A percentile compares a stretch with the other conserved stretches of the same genome.
Evolutionary conservation across 1,140 invertebrate genomes (phyloP).

Genomic region (Dreissena rostriformis): DNA sequence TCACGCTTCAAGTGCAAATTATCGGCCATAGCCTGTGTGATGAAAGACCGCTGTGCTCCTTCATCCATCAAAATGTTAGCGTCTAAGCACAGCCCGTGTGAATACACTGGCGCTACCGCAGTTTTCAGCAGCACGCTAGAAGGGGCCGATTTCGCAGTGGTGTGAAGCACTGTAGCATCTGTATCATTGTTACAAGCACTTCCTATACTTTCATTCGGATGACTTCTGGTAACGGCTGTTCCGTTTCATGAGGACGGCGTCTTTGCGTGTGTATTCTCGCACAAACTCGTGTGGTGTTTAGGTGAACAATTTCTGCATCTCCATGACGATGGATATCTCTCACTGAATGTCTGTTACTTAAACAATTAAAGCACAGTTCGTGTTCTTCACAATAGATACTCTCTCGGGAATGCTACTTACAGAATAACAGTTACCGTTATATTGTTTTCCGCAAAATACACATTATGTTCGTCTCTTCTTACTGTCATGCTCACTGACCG

Average conservation of each 20-base stretch:
- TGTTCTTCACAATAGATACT: no score
- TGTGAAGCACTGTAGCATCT: background rate
- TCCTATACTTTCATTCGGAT: background rate
- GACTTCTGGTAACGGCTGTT: background rate
- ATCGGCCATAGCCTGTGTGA: conserved; percentile 1
- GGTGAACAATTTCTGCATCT: background rate
- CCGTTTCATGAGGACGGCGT: background rate
- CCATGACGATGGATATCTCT: no score
- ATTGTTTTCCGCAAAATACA: no score
- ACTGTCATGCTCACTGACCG: no score
- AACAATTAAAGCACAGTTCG: no score
- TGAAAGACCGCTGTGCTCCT: conserved; percentile 23
- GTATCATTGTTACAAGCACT: background rate
- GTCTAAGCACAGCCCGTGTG: background rate
- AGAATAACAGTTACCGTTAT: no score
- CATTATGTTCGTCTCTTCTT: no score
- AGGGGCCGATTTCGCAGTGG: no score
- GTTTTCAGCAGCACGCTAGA: conserved; percentile 6
- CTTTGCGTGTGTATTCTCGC: background rate
- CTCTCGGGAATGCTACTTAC: no score
- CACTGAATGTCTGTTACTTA: no score
- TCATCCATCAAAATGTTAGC: conserved; percentile 53
- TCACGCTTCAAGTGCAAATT: background rate
- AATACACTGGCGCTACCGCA: background rate
- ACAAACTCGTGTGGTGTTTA: background rate